A percentile compares a stretch with the other conserved stretches of the same genome.
These are phyloP conservation scores for Drosophila nigrodunni DNA, from an alignment of 1,140 invertebrate genomes.

Conservation along the genomic window DNA sequence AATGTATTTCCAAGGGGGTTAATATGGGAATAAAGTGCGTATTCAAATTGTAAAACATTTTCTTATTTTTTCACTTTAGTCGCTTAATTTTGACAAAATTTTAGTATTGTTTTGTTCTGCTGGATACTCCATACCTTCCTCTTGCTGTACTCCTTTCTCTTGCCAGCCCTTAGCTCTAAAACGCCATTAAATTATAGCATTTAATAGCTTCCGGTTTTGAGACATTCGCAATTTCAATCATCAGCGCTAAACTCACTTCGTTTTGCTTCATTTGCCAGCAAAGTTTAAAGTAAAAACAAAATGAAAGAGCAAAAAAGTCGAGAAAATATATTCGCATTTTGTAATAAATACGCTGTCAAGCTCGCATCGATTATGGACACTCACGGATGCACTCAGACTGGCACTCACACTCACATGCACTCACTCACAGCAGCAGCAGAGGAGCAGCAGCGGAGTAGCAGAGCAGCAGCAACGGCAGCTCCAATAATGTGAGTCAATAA, in stretches of 20 bases:
- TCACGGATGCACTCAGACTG: slow-evolving; percentile 72
- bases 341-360: slow-evolving; percentile 81
- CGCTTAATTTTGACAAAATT: background rate
- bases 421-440: slow-evolving; percentile 8
- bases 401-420: slow-evolving; percentile 24
- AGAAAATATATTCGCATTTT: slow-evolving; percentile 62
- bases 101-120: background rate
- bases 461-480: slow-evolving; percentile 64
- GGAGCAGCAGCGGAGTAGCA: slow-evolving; percentile 7
- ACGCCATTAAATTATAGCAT: slow-evolving; percentile 39
- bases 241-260: slow-evolving; percentile 44
- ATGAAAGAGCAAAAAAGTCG: background rate
- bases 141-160: background rate
- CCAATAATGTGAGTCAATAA: slow-evolving; percentile 84
- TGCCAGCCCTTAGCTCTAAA: background rate
- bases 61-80: too few species aligned
- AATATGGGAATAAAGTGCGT: background rate
- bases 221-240: slow-evolving; percentile 66
- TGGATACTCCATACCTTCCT: background rate
- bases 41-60: too few species aligned
- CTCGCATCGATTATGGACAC: slow-evolving; percentile 78
- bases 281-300: slow-evolving; percentile 13
- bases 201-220: slow-evolving; percentile 74
- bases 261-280: slow-evolving; percentile 9
- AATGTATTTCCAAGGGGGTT: background rate